Evolutionary conservation across 2,797 vertebrate species (phyloP).

Genomic region (Poeciliopsis presidionis): DNA sequence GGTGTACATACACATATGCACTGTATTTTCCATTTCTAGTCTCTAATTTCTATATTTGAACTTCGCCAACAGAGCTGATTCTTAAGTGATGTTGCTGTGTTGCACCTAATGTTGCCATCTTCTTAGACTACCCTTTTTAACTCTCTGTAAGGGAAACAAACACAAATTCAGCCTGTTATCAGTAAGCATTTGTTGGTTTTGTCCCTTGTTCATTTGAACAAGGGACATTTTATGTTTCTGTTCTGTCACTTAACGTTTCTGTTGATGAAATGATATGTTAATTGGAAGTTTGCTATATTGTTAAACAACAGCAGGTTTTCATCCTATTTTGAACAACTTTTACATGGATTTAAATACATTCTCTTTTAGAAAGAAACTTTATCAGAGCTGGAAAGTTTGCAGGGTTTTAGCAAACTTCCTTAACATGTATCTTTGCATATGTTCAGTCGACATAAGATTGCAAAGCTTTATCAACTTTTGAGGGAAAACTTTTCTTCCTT

Average conservation of each 20-base stretch:
- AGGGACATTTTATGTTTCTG: background rate
- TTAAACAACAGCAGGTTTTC: background rate
- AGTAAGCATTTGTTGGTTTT: background rate
- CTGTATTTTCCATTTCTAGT: background rate
- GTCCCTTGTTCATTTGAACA: background rate
- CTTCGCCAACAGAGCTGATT: background rate
- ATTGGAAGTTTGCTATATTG: background rate
- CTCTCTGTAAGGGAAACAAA: background rate
- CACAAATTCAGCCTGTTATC: background rate
- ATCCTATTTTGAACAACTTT: background rate
- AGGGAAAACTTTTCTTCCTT: conserved; percentile 53
- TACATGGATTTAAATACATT: background rate
- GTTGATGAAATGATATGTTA: background rate
- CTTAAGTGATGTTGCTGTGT: background rate
- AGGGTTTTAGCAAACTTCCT: background rate
- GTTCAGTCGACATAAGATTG: conserved; percentile 43
- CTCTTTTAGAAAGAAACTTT: background rate
- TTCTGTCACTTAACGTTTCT: background rate
- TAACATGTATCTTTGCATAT: conserved; percentile 41
- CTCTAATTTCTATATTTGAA: background rate
- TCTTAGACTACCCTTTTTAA: background rate
- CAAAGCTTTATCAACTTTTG: conserved; percentile 55
- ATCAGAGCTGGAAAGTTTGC: background rate
- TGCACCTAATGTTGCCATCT: background rate
- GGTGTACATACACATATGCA: background rate